These are phyloP conservation scores for Ptychobarbus kaznakovi DNA, from an alignment of 2,797 vertebrate species.

Conservation along the genomic window DNA sequence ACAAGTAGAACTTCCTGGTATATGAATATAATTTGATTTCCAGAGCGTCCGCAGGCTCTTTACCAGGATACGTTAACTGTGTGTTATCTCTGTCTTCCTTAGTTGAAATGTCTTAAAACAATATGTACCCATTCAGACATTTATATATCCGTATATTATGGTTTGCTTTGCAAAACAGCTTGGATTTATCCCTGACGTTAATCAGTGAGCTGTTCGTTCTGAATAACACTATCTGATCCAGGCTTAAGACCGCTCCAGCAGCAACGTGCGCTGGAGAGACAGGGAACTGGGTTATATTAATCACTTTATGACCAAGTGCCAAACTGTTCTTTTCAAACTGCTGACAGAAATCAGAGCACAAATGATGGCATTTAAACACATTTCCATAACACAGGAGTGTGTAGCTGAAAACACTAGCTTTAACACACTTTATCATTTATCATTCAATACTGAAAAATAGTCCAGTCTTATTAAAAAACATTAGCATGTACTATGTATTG, in stretches of 20 bases:
- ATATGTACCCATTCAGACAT: conserved; percentile 44
- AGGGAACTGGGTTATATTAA: conserved; percentile 13
- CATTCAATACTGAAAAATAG: neutral
- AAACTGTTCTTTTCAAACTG: neutral
- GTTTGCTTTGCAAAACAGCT: conserved; percentile 78
- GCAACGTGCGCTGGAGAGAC: neutral
- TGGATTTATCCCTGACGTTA: conserved; percentile 58
- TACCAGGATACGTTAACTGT: conserved; percentile 23
- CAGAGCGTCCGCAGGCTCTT: neutral
- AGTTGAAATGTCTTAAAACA: conserved; percentile 29
- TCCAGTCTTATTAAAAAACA: neutral
- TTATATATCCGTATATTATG: conserved; percentile 55
- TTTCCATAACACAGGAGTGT: neutral
- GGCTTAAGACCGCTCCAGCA: conserved; percentile 26
- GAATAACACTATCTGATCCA: conserved; percentile 48
- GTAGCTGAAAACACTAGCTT: neutral
- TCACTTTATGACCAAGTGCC: conserved; percentile 15
- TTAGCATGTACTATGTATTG: neutral
- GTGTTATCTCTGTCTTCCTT: conserved; percentile 7
- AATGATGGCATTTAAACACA: neutral
- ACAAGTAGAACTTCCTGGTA: neutral
- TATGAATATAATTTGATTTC: conserved; percentile 9
- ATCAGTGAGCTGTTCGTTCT: conserved; percentile 62
- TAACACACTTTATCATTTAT: neutral
- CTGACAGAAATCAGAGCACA: neutral